These are phyloP conservation scores for Harpagifer antarcticus DNA, from an alignment of 2,797 vertebrate species.

Conservation along the genomic window DNA sequence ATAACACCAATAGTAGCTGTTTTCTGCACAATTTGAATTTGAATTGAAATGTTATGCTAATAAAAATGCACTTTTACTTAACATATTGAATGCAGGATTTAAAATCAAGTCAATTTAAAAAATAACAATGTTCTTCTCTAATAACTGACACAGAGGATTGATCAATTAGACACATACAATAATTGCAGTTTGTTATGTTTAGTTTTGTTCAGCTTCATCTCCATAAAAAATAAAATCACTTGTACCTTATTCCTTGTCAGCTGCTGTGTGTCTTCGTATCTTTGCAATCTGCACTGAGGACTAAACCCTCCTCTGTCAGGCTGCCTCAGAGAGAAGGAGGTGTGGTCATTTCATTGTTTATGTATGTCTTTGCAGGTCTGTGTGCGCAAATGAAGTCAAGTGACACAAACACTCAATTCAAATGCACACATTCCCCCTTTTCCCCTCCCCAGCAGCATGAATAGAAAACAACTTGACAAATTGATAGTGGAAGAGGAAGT, in stretches of 20 bases:
- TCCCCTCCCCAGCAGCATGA: conserved; percentile 23
- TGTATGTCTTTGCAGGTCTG: conserved; percentile 18
- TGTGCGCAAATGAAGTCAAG: conserved; percentile 57
- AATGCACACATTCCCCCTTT: conserved; percentile 37
- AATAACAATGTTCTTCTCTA: neutral
- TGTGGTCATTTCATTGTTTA: conserved; percentile 34
- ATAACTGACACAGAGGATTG: neutral
- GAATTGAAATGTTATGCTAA: neutral
- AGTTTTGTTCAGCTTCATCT: neutral
- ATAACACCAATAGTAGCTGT: neutral
- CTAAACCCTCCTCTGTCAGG: conserved; percentile 8
- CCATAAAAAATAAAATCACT: neutral
- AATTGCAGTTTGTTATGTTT: neutral
- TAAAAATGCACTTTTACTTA: neutral
- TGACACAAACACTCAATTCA: conserved; percentile 52
- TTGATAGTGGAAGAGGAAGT: conserved; percentile 55
- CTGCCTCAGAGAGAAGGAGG: conserved; percentile 31
- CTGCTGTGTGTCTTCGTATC: conserved; percentile 27
- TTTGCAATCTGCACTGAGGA: conserved; percentile 34
- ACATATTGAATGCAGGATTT: neutral
- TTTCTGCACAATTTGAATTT: neutral
- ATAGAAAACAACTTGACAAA: conserved; percentile 57
- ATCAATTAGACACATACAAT: neutral
- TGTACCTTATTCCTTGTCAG: conserved; percentile 62
- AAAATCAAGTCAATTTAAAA: too few species aligned